phyloP scores from a whole-genome alignment of 1,140 invertebrate genomes.

The Drosophila pandora region DNA sequence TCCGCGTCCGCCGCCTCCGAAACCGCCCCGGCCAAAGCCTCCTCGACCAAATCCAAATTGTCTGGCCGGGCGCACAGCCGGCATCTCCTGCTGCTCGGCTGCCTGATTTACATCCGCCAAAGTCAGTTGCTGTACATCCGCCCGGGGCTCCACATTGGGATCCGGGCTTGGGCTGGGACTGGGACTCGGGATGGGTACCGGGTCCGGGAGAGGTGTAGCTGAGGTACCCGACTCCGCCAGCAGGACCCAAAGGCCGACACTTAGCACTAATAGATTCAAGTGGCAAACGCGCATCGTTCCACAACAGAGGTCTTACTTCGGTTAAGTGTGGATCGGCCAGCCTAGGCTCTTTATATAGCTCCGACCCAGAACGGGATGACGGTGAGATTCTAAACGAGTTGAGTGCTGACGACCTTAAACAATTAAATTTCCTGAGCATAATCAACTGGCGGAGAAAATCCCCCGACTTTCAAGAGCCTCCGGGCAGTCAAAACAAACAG shows the following conservation, averaged over 20 bases:
- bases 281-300: slow-evolving; percentile 51
- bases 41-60: slow-evolving; percentile 53
- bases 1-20: slow-evolving; percentile 6
- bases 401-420: slow-evolving; percentile 60
- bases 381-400: slow-evolving; percentile 67
- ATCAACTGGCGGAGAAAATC: slow-evolving; percentile 68
- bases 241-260: slow-evolving; percentile 54
- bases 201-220: slow-evolving; percentile 8
- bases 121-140: slow-evolving; percentile 73
- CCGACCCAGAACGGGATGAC: background rate
- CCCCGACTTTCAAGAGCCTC: slow-evolving; percentile 37
- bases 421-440: slow-evolving; percentile 77
- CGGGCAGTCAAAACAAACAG: slow-evolving; percentile 1
- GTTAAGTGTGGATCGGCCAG: slow-evolving; percentile 17
- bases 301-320: slow-evolving; percentile 20
- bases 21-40: slow-evolving; percentile 4
- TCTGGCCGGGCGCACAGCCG: slow-evolving; percentile 60
- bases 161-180: background rate
- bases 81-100: slow-evolving; percentile 57
- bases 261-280: slow-evolving; percentile 73
- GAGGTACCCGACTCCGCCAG: slow-evolving; percentile 20
- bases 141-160: slow-evolving; percentile 6
- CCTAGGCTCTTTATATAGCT: slow-evolving; percentile 59
- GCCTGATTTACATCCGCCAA: slow-evolving; percentile 76
- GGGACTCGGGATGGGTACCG: slow-evolving; percentile 1